These are phyloP conservation scores for Porites rus DNA, from an alignment of 92 coral and sea anemone species.

Conservation along the genomic window DNA sequence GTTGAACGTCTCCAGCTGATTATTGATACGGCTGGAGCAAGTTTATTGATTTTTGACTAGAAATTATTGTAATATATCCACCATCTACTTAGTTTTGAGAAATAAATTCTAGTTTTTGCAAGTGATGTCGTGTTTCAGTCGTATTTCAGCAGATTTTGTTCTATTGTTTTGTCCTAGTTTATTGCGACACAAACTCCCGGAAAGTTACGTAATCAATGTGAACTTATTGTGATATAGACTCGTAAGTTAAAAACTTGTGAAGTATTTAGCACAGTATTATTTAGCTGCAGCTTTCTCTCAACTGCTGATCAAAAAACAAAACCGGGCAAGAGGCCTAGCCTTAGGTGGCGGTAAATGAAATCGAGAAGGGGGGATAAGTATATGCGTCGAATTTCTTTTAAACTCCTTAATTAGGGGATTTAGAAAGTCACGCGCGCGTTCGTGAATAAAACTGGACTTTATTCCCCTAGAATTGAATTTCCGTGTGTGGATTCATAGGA, in stretches of 20 bases:
- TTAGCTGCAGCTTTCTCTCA: no score
- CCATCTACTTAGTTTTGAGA: background rate
- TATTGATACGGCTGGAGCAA: no score
- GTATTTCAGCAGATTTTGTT: background rate
- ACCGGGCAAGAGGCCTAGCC: no score
- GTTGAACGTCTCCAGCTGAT: background rate
- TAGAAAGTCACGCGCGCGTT: background rate
- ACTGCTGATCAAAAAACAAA: no score
- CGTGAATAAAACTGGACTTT: background rate
- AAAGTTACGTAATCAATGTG: no score
- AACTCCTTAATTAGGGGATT: no score
- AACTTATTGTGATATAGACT: no score
- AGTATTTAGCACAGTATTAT: no score
- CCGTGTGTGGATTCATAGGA: background rate
- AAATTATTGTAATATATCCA: background rate
- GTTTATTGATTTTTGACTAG: background rate
- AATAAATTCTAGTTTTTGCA: background rate
- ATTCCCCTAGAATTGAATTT: background rate
- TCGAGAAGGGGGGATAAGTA: no score
- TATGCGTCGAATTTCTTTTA: no score
- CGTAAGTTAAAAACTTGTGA: no score
- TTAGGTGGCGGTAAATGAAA: no score
- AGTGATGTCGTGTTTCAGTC: background rate
- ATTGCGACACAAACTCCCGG: background rate
- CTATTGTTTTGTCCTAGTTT: background rate